Conservation (phyloP, 2,888 invertebrate species). For the Chaetogeoica ovagalla region DNA sequence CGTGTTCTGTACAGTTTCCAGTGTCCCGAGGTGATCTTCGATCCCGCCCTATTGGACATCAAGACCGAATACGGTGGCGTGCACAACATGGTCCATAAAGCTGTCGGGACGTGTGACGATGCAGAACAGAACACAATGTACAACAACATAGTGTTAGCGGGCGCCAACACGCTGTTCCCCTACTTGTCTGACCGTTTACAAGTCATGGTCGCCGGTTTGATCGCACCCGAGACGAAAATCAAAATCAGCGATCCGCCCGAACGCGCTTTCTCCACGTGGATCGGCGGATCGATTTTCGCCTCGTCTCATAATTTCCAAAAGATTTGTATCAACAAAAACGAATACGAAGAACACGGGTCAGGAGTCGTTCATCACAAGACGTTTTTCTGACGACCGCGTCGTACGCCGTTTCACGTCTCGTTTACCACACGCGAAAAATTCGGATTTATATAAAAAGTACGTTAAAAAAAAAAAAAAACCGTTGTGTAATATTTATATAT, state of each 20-base stretch:
- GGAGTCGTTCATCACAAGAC: constrained; percentile 75
- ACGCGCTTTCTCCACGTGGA: constrained; percentile 97
- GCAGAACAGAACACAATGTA: constrained; percentile 90
- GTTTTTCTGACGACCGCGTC: too few species aligned
- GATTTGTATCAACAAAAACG: constrained; percentile 96
- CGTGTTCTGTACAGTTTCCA: constrained; percentile 71
- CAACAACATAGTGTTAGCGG: constrained; percentile 75
- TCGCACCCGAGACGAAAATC: constrained; percentile 68
- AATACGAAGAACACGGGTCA: constrained; percentile 95
- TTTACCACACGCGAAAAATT: too few species aligned
- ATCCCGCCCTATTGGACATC: constrained; percentile 87
- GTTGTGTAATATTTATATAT: too few species aligned
- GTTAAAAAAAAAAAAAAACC: too few species aligned
- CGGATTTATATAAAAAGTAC: too few species aligned
- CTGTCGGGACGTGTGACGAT: constrained; percentile 93
- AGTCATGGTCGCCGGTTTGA: constrained; percentile 90
- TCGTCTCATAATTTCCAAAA: constrained; percentile 87
- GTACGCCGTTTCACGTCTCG: too few species aligned
- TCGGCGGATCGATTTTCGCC: constrained; percentile 95
- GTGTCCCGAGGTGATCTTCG: constrained; percentile 86
- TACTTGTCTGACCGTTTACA: constrained; percentile 97
- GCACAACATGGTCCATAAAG: constrained; percentile 89
- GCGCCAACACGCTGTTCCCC: constrained; percentile 93
- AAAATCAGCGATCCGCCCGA: constrained; percentile 89
- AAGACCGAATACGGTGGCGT: constrained; percentile 75